Evolutionary conservation across 1,140 invertebrate genomes (phyloP).

Genomic region (Piezodorus guildinii): DNA sequence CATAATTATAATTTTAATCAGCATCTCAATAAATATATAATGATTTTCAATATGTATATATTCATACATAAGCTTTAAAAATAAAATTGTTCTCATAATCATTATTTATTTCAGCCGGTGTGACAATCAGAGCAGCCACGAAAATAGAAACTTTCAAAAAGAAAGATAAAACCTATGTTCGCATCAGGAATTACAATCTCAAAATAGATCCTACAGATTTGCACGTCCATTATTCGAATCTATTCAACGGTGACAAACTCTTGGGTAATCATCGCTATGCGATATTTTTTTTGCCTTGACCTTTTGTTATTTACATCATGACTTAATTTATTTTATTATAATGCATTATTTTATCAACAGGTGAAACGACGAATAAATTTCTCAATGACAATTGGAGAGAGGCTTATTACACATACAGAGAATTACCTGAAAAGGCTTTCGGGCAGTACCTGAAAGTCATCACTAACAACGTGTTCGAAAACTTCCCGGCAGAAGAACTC

Average conservation of each 20-base stretch:
- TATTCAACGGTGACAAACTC: constrained; percentile 28
- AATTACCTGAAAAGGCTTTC: constrained; percentile 44
- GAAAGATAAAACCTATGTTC: constrained; percentile 20
- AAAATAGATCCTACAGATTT: constrained; percentile 22
- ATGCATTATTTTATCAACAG: constrained; percentile 24
- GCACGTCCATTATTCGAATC: constrained; percentile 26
- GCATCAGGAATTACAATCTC: constrained; percentile 22
- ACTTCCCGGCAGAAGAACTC: constrained; percentile 22
- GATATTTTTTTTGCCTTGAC: too few relatives aligned
- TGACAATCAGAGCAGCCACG: constrained; percentile 12
- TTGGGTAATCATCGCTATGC: constrained; percentile 26
- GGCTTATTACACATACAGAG: constrained; percentile 50
- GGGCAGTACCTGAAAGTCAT: constrained; percentile 21
- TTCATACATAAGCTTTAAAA: too few relatives aligned
- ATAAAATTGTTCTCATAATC: too few relatives aligned
- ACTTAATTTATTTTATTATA: background rate
- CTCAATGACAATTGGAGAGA: constrained; percentile 53
- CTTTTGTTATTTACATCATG: background rate
- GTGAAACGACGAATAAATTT: constrained; percentile 39
- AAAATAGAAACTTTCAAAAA: constrained; percentile 18
- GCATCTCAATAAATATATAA: too few relatives aligned
- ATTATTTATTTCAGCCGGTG: constrained; percentile 24
- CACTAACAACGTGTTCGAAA: constrained; percentile 19
- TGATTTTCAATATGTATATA: too few relatives aligned
- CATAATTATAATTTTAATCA: too few relatives aligned